Evolutionary conservation across 2,888 invertebrate species (phyloP), one percentile per base, ranked within the genome.

Genomic region (Hedychridium roseum): DNA sequence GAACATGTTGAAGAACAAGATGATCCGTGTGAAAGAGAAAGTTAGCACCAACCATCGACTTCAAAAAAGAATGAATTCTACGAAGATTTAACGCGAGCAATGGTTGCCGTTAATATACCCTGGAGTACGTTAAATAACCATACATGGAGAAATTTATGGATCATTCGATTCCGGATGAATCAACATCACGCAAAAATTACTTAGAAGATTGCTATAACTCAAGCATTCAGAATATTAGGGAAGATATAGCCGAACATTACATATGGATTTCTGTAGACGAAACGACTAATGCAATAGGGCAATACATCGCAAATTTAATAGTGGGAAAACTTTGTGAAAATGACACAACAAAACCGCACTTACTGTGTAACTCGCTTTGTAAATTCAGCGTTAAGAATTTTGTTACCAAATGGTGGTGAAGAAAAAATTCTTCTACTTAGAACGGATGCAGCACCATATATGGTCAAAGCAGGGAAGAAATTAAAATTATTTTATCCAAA

Each of bases 401-500:
- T 47, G 6, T 42, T 12, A 23, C 47, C 36, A 30, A 9, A 42
- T 3, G 36, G 41, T 14, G 36, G 21, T 26, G 11, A 17, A 16
- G 53, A 53, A 5, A 46, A 43, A n/a, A n/a, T n/a, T n/a, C n/a
- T n/a, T n/a, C n/a, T n/a, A n/a, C n/a, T n/a, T n/a, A n/a, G n/a
- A n/a, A n/a, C n/a, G n/a, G n/a, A n/a, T n/a, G n/a, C n/a, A n/a
- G n/a, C n/a, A n/a, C n/a, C 53, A 5, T 65, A 67, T 42, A 66
- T 63, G 61, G 31, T 64, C 15, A 65, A 66, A 58, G 63, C 63
- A 28, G 60, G 46, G 35, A 38, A 54, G 45, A 45, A 41, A 35
- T 35, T 68, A 27, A 60, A 68, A 53, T 36, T 52, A 17, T 60
- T 64, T 16, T 65, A 60, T 39, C 59, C 60, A 4, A 65, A 65